These are phyloP conservation scores for Sitta carolinensis DNA, from an alignment of 2,797 vertebrate species.

Conservation along the genomic window DNA sequence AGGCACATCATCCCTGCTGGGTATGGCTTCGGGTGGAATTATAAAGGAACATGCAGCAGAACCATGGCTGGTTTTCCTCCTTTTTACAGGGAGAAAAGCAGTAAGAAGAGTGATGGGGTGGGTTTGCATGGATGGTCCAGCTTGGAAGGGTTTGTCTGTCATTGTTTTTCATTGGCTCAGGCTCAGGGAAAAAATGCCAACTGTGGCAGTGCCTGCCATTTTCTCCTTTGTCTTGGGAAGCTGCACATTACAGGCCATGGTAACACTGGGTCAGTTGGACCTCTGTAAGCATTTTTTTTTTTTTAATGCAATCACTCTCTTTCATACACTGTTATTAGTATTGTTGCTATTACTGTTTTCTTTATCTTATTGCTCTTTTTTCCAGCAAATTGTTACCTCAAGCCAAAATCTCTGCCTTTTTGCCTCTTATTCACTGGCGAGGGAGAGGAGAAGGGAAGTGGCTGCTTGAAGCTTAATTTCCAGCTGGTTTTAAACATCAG, in stretches of 20 bases:
- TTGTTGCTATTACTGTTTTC: neutral
- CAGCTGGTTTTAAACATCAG: neutral
- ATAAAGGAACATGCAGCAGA: rapidly evolving
- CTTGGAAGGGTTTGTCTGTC: neutral
- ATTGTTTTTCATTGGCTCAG: neutral
- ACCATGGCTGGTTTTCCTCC: neutral
- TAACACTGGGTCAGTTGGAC: neutral
- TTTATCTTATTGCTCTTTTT: neutral
- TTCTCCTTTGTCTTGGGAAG: neutral
- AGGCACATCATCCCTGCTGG: neutral
- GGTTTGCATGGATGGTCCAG: rapidly evolving
- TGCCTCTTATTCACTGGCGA: neutral
- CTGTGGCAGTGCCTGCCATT: neutral
- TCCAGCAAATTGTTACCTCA: neutral
- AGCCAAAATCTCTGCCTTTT: neutral
- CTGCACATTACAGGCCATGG: rapidly evolving
- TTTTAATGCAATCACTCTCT: neutral
- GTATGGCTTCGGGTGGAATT: rapidly evolving
- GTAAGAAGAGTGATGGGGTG: neutral
- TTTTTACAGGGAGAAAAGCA: neutral
- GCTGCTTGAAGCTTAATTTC: neutral
- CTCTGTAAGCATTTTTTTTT: neutral
- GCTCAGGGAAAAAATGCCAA: neutral
- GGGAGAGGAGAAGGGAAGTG: neutral
- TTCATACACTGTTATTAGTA: neutral